Conservation (phyloP, 2,797 vertebrate species). For the Scarus forsteni region DNA sequence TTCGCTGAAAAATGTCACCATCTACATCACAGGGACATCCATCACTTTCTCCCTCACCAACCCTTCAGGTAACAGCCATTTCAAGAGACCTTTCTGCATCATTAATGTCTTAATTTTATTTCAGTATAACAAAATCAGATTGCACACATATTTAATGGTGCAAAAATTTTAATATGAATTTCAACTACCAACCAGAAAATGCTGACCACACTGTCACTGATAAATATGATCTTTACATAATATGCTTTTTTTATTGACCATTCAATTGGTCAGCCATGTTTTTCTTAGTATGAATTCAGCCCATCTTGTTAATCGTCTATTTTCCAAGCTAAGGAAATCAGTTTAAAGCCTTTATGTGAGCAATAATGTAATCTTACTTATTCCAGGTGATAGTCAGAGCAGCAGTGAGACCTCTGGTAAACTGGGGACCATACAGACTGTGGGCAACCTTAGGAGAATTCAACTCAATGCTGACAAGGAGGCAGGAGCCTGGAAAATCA, state of each 20-base stretch:
- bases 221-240: no score
- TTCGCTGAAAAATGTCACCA: conserved; percentile 77
- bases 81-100: not conserved
- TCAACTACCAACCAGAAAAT: no score
- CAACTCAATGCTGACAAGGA: conserved; percentile 47
- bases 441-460: conserved; percentile 80
- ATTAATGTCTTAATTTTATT: not conserved
- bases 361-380: not conserved
- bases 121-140: no score
- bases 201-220: no score
- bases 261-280: no score
- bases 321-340: not conserved
- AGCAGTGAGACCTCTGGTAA: conserved; percentile 55
- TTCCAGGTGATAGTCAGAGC: conserved; percentile 72
- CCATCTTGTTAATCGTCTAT: no score
- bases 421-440: conserved; percentile 71
- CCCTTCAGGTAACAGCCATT: conserved; percentile 69
- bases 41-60: conserved; percentile 73
- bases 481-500: conserved; percentile 74
- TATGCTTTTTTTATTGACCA: no score
- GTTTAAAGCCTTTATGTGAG: not conserved
- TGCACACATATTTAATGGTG: no score
- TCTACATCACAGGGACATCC: conserved; percentile 78
- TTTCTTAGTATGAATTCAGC: no score
- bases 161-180: no score